phyloP scores from a whole-genome alignment of 2,797 vertebrate genomes.

The Poeciliopsis turneri region DNA sequence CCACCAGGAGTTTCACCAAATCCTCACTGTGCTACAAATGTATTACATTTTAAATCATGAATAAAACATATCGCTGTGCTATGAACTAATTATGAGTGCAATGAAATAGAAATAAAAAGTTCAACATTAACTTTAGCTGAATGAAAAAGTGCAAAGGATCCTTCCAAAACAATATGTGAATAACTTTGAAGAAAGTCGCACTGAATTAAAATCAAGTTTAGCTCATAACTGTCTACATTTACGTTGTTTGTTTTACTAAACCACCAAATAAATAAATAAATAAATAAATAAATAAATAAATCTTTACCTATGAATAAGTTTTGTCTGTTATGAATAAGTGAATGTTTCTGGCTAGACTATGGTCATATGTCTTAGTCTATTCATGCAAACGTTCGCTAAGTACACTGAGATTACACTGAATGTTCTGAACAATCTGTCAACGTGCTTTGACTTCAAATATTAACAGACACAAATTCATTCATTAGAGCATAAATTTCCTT shows the following conservation, averaged over 20 bases:
- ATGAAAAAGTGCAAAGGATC: not conserved
- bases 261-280: not conserved
- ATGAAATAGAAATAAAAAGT: not conserved
- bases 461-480: not conserved
- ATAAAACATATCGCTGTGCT: not conserved
- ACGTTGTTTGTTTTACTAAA: not conserved
- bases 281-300: too few relatives aligned
- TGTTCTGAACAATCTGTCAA: not conserved
- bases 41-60: not conserved
- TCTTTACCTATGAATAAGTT: not conserved
- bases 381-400: too few relatives aligned
- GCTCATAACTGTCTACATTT: not conserved
- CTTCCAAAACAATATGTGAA: not conserved
- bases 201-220: not conserved
- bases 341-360: too few relatives aligned
- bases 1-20: not conserved
- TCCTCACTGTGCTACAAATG: not conserved
- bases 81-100: not conserved
- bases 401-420: not conserved
- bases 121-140: not conserved
- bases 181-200: not conserved
- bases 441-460: not conserved
- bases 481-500: not conserved
- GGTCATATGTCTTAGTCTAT: too few relatives aligned
- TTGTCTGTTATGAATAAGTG: not conserved